These are phyloP conservation scores for Abrostola triplasia DNA, from an alignment of 2,888 invertebrate species.

Conservation along the genomic window DNA sequence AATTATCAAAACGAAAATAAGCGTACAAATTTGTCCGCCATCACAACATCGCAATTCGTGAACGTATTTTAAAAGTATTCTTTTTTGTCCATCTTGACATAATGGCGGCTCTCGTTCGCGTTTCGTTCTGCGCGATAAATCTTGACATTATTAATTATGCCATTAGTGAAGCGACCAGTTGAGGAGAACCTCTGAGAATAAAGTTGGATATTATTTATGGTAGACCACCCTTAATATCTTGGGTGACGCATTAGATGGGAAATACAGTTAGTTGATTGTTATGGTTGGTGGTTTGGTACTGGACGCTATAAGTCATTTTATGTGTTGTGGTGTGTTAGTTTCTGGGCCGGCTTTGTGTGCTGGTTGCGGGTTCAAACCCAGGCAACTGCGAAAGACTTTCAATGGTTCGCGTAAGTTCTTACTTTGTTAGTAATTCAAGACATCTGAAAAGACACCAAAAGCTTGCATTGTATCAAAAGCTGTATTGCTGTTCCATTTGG, in stretches of 20 bases:
- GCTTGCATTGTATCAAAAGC: too few species aligned
- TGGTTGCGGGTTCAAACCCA: too few species aligned
- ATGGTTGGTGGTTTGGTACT: not conserved
- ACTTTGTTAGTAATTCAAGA: too few species aligned
- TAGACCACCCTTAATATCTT: conserved; percentile 48
- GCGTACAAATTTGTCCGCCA: conserved; percentile 24
- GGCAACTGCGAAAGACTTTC: too few species aligned
- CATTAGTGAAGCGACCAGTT: conserved; percentile 47
- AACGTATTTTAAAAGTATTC: conserved; percentile 33
- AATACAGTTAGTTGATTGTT: conserved; percentile 9
- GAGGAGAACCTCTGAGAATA: conserved; percentile 44
- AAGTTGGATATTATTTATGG: conserved; percentile 45
- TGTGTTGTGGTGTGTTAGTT: too few species aligned
- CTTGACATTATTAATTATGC: conserved; percentile 64
- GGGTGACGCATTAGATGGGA: not conserved
- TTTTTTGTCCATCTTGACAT: conserved; percentile 31
- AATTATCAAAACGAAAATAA: conserved; percentile 29
- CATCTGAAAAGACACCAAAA: too few species aligned
- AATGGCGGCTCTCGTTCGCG: conserved; percentile 39
- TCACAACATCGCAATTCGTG: conserved; percentile 25
- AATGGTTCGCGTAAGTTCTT: too few species aligned
- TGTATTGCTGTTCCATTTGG: too few species aligned
- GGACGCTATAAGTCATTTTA: too few species aligned
- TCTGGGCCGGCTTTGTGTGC: too few species aligned
- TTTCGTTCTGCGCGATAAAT: conserved; percentile 64